phyloP scores from a whole-genome alignment of 2,797 vertebrate genomes.

The Phoxinus dragarum region DNA sequence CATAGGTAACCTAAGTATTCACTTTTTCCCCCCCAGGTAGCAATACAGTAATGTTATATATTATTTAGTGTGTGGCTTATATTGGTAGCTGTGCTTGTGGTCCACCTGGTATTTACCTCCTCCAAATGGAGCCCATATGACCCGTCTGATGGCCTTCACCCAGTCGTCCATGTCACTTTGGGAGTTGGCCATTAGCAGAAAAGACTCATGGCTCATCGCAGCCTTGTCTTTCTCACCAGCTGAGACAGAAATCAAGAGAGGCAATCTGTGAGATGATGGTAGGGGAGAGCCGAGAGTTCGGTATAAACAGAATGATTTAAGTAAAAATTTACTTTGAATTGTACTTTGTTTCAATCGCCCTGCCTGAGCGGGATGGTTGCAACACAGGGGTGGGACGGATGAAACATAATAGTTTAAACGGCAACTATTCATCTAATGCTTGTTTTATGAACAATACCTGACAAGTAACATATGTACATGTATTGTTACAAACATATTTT shows the following conservation, averaged over 20 bases:
- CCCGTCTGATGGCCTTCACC: constrained; percentile 93
- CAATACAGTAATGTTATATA: not conserved
- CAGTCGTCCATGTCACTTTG: constrained; percentile 96
- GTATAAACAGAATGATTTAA: too few species aligned
- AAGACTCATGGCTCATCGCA: constrained; percentile 88
- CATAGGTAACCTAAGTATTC: too few species aligned
- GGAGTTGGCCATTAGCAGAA: constrained; percentile 94
- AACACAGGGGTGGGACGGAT: too few species aligned
- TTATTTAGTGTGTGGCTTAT: not conserved
- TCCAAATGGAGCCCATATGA: constrained; percentile 94
- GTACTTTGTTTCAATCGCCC: too few species aligned
- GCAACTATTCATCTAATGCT: too few species aligned
- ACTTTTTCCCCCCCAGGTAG: not conserved
- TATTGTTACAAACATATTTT: too few species aligned
- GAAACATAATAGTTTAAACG: too few species aligned
- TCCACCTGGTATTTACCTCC: constrained; percentile 81
- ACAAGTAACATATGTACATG: too few species aligned
- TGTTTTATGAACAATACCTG: too few species aligned
- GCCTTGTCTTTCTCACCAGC: constrained; percentile 85
- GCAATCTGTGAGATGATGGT: constrained; percentile 30
- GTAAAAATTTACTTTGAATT: too few species aligned
- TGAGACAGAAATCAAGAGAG: constrained; percentile 67
- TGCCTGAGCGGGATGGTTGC: too few species aligned
- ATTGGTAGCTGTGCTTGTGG: not conserved
- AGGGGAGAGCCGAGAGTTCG: too few species aligned